Percentiles rank a stretch among this genome's conserved stretches.
Evolutionary conservation across 2,113 vertebrate genomes (phyloP).

Genomic region (Cricetomys ansorgei): DNA sequence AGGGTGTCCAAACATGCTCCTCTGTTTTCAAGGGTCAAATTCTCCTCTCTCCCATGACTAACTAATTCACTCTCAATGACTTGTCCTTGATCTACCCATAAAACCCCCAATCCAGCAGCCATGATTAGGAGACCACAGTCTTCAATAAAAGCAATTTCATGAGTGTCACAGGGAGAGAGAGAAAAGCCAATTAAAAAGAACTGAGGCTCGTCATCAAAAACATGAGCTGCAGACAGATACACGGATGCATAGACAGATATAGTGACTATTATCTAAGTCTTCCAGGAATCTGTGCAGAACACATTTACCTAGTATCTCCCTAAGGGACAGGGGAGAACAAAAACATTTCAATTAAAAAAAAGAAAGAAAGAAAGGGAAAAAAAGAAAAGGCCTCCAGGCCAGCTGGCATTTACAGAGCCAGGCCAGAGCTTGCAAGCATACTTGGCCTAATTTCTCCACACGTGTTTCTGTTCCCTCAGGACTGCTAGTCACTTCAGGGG

Average conservation of each 20-base stretch:
- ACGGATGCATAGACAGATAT: neutral
- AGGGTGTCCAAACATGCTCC: neutral
- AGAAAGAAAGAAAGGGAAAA: neutral
- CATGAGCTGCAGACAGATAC: neutral
- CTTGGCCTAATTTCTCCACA: conserved; percentile 34
- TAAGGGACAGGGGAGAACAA: neutral
- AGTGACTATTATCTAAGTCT: neutral
- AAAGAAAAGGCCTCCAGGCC: neutral
- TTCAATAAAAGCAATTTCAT: conserved; percentile 68
- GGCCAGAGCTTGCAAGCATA: conserved; percentile 37
- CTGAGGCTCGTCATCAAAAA: neutral
- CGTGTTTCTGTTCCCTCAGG: conserved; percentile 59
- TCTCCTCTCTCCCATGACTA: conserved; percentile 32
- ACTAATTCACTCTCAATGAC: neutral
- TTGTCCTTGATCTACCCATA: conserved; percentile 64
- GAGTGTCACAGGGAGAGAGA: conserved; percentile 35
- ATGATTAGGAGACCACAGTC: conserved; percentile 48
- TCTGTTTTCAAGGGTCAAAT: conserved; percentile 4
- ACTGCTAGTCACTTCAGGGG: neutral
- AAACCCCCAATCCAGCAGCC: conserved; percentile 59
- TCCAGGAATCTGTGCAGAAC: neutral
- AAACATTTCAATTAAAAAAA: conserved; percentile 1
- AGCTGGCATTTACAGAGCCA: conserved; percentile 45
- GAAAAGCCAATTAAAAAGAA: conserved; percentile 39
- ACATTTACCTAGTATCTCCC: neutral